A percentile compares a stretch with the other conserved stretches of the same genome.
Conservation (phyloP, 23 tunicate genomes). For the Diplosoma virens region DNA sequence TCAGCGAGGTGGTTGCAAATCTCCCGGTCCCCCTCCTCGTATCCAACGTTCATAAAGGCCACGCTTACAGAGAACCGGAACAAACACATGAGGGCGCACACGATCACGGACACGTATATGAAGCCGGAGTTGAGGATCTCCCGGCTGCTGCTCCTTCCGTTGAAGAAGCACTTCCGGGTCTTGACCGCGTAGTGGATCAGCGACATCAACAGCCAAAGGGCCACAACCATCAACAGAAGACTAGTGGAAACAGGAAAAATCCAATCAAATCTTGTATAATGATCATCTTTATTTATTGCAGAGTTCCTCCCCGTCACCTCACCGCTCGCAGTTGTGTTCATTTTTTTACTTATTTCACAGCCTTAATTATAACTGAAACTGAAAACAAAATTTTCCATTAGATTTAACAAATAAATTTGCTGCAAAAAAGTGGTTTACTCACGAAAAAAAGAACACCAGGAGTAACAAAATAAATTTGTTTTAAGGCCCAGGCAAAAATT, state of each 20-base stretch:
- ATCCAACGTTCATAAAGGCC: conserved; percentile 31
- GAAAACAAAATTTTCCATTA: too few species aligned
- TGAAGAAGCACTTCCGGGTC: conserved; percentile 48
- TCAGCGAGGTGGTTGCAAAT: conserved; percentile 50
- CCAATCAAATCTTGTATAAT: conserved; percentile 40
- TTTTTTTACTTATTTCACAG: too few species aligned
- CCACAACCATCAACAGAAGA: conserved; percentile 1
- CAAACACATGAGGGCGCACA: conserved; percentile 27
- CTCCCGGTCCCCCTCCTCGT: not conserved
- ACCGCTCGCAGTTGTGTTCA: too few species aligned
- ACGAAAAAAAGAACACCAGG: too few species aligned
- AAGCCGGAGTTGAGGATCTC: conserved; percentile 31
- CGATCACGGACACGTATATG: conserved; percentile 36
- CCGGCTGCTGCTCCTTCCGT: not conserved
- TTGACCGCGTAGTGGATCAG: conserved; percentile 43
- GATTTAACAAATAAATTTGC: too few species aligned
- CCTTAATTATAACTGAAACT: too few species aligned
- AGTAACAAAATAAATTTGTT: too few species aligned
- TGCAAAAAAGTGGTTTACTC: too few species aligned
- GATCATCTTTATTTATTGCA: too few species aligned
- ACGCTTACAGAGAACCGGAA: conserved; percentile 16
- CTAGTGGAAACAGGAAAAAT: conserved; percentile 20
- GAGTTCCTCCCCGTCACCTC: too few species aligned
- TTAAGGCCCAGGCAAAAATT: too few species aligned
- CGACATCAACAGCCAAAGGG: conserved; percentile 31